Conservation (phyloP, 1,140 invertebrate genomes). For the Gryllus bimaculatus region DNA sequence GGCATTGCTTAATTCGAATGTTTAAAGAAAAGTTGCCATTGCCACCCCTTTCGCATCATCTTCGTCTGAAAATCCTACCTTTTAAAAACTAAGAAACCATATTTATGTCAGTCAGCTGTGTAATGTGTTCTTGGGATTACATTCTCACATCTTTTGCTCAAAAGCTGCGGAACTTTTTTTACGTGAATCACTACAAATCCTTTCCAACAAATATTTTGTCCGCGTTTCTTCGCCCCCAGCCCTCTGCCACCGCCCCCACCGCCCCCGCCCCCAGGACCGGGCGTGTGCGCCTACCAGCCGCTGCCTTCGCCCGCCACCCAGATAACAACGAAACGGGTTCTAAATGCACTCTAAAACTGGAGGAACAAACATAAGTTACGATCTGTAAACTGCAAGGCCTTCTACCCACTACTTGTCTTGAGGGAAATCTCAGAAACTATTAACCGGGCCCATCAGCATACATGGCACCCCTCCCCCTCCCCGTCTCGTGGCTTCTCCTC, state of each 20-base stretch:
- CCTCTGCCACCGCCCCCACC: not conserved
- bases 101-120: too few relatives aligned
- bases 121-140: too few relatives aligned
- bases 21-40: too few relatives aligned
- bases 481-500: not conserved
- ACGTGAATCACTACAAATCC: too few relatives aligned
- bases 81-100: too few relatives aligned
- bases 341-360: not conserved
- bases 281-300: not conserved
- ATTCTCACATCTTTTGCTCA: too few relatives aligned
- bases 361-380: constrained; percentile 1
- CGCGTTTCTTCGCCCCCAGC: not conserved
- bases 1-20: too few relatives aligned
- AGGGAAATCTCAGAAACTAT: constrained; percentile 4
- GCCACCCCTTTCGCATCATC: too few relatives aligned
- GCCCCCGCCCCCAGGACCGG: too few relatives aligned
- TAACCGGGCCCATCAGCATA: not conserved
- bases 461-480: not conserved
- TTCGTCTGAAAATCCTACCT: too few relatives aligned
- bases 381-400: constrained; percentile 1
- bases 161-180: too few relatives aligned
- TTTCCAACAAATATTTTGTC: too few relatives aligned
- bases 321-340: not conserved
- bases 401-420: not conserved
- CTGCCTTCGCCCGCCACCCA: not conserved